A percentile compares a stretch with the other conserved stretches of the same genome.
These are phyloP conservation scores for Rhabdomys dilectus DNA, from an alignment of 2,113 vertebrate genomes.

Conservation along the genomic window DNA sequence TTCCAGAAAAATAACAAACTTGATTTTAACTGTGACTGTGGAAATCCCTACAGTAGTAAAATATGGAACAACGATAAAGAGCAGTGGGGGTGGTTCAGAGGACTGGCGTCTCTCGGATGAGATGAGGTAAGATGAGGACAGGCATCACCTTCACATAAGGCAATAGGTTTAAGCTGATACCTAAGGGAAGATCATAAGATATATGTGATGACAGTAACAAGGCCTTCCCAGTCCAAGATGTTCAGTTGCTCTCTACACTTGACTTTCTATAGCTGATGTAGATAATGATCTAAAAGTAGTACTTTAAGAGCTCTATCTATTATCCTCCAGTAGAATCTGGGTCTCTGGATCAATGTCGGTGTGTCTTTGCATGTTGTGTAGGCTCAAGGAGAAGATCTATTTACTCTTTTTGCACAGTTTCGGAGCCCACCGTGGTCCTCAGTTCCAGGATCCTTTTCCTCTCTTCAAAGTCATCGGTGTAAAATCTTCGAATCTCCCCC, in stretches of 20 bases:
- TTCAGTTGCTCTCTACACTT: background rate
- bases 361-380: background rate
- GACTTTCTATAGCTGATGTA: background rate
- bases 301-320: background rate
- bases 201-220: background rate
- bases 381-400: background rate
- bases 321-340: background rate
- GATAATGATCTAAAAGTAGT: background rate
- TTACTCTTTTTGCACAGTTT: background rate
- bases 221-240: background rate
- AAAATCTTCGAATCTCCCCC: background rate
- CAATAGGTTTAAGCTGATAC: background rate
- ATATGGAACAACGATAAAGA: background rate
- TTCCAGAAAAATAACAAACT: background rate
- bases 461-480: background rate
- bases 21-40: background rate
- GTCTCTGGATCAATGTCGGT: background rate
- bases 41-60: background rate
- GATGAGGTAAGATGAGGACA: background rate
- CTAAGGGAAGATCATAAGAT: background rate
- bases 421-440: background rate
- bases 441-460: background rate
- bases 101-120: background rate
- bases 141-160: background rate
- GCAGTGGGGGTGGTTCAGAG: background rate